These are phyloP conservation scores for Lichenostomus cassidix DNA, from an alignment of 2,113 vertebrate genomes.

Conservation along the genomic window DNA sequence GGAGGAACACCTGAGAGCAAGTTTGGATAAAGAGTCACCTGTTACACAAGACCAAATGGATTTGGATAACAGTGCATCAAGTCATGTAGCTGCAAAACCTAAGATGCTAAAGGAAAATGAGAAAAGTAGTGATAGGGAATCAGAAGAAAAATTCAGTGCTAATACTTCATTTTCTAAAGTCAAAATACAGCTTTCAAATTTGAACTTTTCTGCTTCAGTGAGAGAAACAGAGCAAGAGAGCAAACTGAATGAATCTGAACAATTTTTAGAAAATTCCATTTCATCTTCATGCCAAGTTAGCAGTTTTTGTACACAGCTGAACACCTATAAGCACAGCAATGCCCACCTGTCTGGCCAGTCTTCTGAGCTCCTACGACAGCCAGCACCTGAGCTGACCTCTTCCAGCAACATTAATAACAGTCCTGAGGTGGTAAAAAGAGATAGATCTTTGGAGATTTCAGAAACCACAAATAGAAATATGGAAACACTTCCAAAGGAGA, in stretches of 20 bases:
- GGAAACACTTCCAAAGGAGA: constrained; percentile 14
- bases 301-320: constrained; percentile 6
- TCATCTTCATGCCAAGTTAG: constrained; percentile 34
- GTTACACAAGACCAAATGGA: constrained; percentile 23
- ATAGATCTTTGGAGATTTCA: constrained; percentile 19
- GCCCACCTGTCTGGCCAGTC: constrained; percentile 37
- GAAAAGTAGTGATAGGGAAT: constrained; percentile 13
- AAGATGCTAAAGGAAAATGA: constrained; percentile 62
- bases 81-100: constrained; percentile 17
- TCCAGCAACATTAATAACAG: background rate
- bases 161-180: constrained; percentile 56
- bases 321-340: constrained; percentile 40
- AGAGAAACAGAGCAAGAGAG: constrained; percentile 34
- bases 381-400: background rate
- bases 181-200: constrained; percentile 58
- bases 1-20: constrained; percentile 14
- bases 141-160: constrained; percentile 38
- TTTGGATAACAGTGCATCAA: background rate
- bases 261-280: constrained; percentile 33
- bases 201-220: constrained; percentile 29
- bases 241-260: background rate
- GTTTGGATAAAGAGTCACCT: background rate
- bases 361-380: constrained; percentile 19
- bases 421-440: background rate
- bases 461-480: background rate